These are phyloP conservation scores for Falco novaeseelandiae DNA, from an alignment of 2,797 vertebrate species.

Conservation along the genomic window DNA sequence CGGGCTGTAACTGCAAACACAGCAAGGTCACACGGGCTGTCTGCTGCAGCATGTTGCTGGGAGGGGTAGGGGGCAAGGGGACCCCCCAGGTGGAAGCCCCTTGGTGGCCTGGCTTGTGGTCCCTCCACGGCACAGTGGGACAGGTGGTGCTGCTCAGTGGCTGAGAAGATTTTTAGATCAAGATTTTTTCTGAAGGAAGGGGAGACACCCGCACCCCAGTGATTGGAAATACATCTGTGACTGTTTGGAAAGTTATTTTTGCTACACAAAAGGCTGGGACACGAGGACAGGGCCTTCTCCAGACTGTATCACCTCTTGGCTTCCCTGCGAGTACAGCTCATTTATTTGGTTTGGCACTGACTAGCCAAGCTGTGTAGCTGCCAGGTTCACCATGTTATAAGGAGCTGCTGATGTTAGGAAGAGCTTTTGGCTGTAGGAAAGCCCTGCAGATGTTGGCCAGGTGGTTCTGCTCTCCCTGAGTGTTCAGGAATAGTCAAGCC, in stretches of 20 bases:
- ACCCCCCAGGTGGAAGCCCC: not conserved
- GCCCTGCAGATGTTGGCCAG: constrained; percentile 38
- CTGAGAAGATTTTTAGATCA: not conserved
- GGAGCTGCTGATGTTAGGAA: constrained; percentile 42
- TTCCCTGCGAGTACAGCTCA: constrained; percentile 30
- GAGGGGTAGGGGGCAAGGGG: rapidly evolving
- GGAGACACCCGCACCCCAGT: not conserved
- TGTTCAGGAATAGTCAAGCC: not conserved
- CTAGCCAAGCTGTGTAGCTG: not conserved
- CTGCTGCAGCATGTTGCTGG: not conserved
- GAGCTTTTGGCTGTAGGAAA: constrained; percentile 29
- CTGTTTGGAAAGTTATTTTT: not conserved
- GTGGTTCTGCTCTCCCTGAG: constrained; percentile 27
- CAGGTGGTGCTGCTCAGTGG: not conserved
- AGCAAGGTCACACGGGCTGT: not conserved
- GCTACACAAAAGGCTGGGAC: constrained; percentile 11
- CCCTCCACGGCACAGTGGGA: rapidly evolving
- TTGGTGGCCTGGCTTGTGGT: not conserved
- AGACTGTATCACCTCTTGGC: constrained; percentile 18
- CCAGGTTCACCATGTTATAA: constrained; percentile 41
- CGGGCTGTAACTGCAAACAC: not conserved
- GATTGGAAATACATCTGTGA: constrained; percentile 21
- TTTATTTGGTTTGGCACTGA: constrained; percentile 53
- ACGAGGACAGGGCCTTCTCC: not conserved
- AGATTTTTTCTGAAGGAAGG: not conserved